Percentiles rank a stretch among this genome's conserved stretches.
phyloP scores from a whole-genome alignment of 2,888 invertebrate species.

The Synanthedon formicaeformis region DNA sequence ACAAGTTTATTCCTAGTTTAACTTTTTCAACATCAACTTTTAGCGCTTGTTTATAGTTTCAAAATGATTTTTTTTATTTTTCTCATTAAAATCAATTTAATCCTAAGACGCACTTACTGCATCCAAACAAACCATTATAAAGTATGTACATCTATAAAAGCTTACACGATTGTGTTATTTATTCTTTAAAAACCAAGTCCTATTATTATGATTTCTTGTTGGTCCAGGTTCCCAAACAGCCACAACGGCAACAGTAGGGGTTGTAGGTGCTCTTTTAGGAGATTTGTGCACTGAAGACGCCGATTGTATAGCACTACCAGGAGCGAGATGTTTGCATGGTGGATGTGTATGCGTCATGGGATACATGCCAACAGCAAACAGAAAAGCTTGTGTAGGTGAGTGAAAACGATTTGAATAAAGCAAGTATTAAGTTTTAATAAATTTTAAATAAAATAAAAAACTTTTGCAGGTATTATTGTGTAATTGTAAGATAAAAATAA shows the following conservation, averaged over 20 bases:
- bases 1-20: too few relatives aligned
- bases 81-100: too few relatives aligned
- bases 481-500: neutral
- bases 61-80: too few relatives aligned
- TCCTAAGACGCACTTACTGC: too few relatives aligned
- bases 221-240: conserved; percentile 41
- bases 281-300: conserved; percentile 77
- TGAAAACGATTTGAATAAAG: too few relatives aligned
- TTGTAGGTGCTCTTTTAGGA: conserved; percentile 76
- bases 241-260: conserved; percentile 61
- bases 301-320: conserved; percentile 72
- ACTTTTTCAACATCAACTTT: too few relatives aligned
- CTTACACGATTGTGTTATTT: too few relatives aligned
- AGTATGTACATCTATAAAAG: too few relatives aligned
- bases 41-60: too few relatives aligned
- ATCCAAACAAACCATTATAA: too few relatives aligned
- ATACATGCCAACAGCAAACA: conserved; percentile 44
- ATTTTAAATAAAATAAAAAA: too few relatives aligned
- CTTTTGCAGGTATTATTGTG: neutral
- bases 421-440: too few relatives aligned
- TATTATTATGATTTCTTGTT: neutral
- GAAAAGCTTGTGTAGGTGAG: conserved; percentile 62
- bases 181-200: neutral
- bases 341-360: conserved; percentile 82
- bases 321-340: conserved; percentile 79